Conservation (phyloP, 2,888 invertebrate species). For the Volucella inanis region DNA sequence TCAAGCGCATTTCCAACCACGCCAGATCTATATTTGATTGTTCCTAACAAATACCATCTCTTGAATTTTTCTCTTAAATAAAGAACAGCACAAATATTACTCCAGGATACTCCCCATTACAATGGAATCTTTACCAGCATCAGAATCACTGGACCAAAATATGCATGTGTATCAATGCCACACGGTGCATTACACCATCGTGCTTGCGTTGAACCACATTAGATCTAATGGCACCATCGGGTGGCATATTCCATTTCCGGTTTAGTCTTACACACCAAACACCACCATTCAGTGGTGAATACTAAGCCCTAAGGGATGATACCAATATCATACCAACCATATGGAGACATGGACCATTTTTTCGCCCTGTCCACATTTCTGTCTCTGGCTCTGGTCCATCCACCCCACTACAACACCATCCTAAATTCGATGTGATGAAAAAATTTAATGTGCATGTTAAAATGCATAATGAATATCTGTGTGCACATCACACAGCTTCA, state of each 20-base stretch:
- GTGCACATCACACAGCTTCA: constrained; percentile 20
- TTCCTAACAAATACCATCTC: too few relatives aligned
- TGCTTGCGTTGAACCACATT: constrained; percentile 60
- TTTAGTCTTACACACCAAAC: constrained; percentile 34
- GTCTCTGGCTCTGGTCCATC: not conserved
- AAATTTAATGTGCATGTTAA: constrained; percentile 35
- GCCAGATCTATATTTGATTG: too few relatives aligned
- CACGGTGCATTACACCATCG: constrained; percentile 48
- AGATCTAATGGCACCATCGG: constrained; percentile 47
- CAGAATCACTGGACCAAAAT: too few relatives aligned
- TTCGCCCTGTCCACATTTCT: constrained; percentile 1
- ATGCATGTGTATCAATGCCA: not conserved
- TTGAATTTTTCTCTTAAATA: too few relatives aligned
- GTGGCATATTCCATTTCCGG: constrained; percentile 35
- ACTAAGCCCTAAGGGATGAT: constrained; percentile 14
- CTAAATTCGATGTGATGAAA: constrained; percentile 42
- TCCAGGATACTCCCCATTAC: too few relatives aligned
- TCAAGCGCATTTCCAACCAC: too few relatives aligned
- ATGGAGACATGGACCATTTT: not conserved
- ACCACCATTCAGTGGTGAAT: constrained; percentile 25
- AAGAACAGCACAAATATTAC: too few relatives aligned
- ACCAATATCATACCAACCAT: constrained; percentile 22
- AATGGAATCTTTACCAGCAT: too few relatives aligned
- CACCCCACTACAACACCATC: not conserved
- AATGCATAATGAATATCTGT: constrained; percentile 64